Percentiles rank a stretch among this genome's conserved stretches.
phyloP scores from a whole-genome alignment of 2,113 vertebrate genomes.

The Callospermophilus lateralis region DNA sequence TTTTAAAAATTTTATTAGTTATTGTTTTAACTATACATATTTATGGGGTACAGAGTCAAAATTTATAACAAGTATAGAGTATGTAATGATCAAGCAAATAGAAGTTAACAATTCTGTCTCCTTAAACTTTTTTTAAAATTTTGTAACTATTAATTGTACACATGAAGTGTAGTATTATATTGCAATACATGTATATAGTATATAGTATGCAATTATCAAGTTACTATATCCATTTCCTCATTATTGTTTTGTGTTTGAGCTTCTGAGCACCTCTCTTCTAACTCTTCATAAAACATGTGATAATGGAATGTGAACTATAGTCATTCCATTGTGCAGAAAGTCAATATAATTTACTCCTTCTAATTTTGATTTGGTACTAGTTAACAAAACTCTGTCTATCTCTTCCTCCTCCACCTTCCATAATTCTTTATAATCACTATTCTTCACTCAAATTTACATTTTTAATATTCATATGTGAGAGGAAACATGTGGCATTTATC shows the following conservation, averaged over 20 bases:
- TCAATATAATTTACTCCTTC: too few relatives aligned
- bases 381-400: not conserved
- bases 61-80: not conserved
- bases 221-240: too few relatives aligned
- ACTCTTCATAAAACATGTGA: not conserved
- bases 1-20: not conserved
- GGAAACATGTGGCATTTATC: too few relatives aligned
- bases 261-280: too few relatives aligned
- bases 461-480: too few relatives aligned
- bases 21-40: not conserved
- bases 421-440: too few relatives aligned
- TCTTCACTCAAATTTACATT: too few relatives aligned
- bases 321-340: rapidly evolving
- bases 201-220: too few relatives aligned
- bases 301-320: not conserved
- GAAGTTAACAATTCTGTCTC: not conserved
- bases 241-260: too few relatives aligned
- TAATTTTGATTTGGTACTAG: too few relatives aligned
- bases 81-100: not conserved
- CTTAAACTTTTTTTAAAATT: not conserved
- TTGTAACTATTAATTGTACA: not conserved
- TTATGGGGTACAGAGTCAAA: too few relatives aligned
- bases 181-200: not conserved
- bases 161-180: not conserved
- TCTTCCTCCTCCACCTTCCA: too few relatives aligned